Evolutionary conservation across 2,888 invertebrate genomes (phyloP), one percentile per base, ranked within the genome.

Genomic region (Eudemis profundana): DNA sequence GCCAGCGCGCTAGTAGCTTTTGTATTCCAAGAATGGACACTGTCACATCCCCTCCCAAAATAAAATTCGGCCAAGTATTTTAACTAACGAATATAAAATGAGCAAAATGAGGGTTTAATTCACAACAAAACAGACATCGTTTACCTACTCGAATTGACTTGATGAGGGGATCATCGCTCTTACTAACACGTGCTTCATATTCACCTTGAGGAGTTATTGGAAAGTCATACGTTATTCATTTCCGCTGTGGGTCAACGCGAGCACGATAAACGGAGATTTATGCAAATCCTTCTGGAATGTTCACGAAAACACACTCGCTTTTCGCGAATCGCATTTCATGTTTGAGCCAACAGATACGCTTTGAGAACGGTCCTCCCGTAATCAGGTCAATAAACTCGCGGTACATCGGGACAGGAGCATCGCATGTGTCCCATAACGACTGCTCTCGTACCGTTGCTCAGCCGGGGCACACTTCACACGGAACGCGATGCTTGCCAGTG

Each of bases 331-430:
- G 12, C 17, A 46, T 29, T 50, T 61, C 27, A 50, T 61, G 21
- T 17, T 33, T 33, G 4, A 44, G 44, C 44, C 44, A 59, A 59
- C 59, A 56, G n/a, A 14, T 38, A 7, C 42, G 27, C 5, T 27
- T 56, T n/a, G 44, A 33, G 49, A 36, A 54, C 33, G 57, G 12
- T 44, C 56, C 42, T 42, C 29, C 42, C 29, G 47, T 63, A 64
- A 59, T 59, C 57, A 51, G 64, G 64, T 64, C 64, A 38, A 59
- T 46, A 44, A 49, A 42, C 64, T 50, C 57, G 50, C 36, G 15
- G 50, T 44, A 29, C 50, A 23, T 56, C 49, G 49, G 64, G 42
- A 63, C 33, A 36, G 46, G 46, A 12, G 33, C 33, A 8, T 33
- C 33, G 8, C 33, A 10, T 12, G 14, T 44, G 46, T 33, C 44